Percentiles rank a stretch among this genome's conserved stretches.
Conservation (phyloP, 2,797 vertebrate species). For the Phylloscopus collybita region DNA sequence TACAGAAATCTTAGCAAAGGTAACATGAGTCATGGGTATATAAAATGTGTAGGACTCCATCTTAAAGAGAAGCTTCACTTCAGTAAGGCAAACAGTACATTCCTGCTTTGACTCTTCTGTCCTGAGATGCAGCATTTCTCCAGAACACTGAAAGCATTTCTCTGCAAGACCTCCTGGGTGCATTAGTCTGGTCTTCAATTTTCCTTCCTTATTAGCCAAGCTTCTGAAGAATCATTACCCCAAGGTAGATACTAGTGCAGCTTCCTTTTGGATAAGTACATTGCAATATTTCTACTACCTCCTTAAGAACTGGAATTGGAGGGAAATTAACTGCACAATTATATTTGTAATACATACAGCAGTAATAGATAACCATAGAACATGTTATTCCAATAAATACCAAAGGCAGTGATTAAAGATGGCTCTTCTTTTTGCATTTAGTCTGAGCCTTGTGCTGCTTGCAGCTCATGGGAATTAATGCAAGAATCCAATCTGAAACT, state of each 20-base stretch:
- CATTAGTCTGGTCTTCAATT: neutral
- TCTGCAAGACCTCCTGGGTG: neutral
- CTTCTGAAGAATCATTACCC: neutral
- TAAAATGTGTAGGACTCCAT: rapidly evolving
- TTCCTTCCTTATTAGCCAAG: neutral
- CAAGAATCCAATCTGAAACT: neutral
- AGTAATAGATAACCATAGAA: neutral
- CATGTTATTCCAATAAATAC: neutral
- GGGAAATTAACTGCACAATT: neutral
- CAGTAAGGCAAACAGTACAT: neutral
- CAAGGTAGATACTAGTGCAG: rapidly evolving
- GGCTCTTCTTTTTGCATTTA: neutral
- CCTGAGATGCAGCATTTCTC: neutral
- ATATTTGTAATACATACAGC: neutral
- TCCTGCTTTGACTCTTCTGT: neutral
- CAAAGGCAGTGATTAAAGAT: neutral
- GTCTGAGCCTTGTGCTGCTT: neutral
- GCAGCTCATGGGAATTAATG: neutral
- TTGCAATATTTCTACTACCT: neutral
- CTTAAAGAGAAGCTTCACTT: neutral
- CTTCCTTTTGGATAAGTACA: neutral
- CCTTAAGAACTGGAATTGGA: neutral
- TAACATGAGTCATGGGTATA: neutral
- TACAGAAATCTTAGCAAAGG: neutral
- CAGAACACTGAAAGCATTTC: neutral